phyloP scores from a whole-genome alignment of 2,113 vertebrate species.

The Crotophaga sulcirostris region DNA sequence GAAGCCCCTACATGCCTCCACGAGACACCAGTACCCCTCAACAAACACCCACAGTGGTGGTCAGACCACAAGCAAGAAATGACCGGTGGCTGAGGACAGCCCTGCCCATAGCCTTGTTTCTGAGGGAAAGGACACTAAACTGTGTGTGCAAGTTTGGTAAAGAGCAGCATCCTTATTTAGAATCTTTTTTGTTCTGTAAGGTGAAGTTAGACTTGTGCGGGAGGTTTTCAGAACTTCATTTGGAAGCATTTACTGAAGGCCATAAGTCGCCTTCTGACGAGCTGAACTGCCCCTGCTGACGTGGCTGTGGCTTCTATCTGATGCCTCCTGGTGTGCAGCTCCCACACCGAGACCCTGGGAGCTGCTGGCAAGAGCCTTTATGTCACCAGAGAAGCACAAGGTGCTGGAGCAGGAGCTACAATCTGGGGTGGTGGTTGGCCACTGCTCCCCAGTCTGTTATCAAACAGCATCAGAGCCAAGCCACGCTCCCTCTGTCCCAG shows the following conservation, averaged over 20 bases:
- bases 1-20: neutral
- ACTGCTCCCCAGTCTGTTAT: neutral
- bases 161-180: neutral
- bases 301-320: neutral
- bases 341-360: neutral
- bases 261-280: neutral
- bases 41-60: neutral
- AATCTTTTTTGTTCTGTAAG: neutral
- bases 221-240: neutral
- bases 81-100: neutral
- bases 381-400: neutral
- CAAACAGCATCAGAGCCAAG: neutral
- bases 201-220: neutral
- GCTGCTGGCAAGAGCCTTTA: neutral
- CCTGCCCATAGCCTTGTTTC: neutral
- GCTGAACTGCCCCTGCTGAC: neutral
- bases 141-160: neutral
- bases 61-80: neutral
- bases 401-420: neutral
- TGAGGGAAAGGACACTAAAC: neutral
- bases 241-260: neutral
- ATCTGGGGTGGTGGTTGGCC: neutral
- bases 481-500: neutral
- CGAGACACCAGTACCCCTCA: neutral
- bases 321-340: neutral